A percentile compares a stretch with the other conserved stretches of the same genome.
Conservation (phyloP, 2,888 invertebrate genomes). For the Mantis religiosa region DNA sequence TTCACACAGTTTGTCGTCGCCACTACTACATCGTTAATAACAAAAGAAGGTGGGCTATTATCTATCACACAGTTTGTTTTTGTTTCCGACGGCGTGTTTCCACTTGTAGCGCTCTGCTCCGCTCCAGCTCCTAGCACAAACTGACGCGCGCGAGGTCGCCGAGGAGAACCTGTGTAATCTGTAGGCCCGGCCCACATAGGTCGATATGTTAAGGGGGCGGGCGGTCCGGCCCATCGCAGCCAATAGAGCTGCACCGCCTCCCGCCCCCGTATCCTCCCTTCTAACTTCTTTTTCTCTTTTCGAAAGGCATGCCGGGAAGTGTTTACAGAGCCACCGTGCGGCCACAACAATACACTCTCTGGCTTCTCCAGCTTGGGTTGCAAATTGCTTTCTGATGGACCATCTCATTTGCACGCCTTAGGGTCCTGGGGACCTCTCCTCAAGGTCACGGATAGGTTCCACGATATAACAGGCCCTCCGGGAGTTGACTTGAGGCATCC, state of each 20-base stretch:
- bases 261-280: constrained; percentile 37
- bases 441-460: too few relatives aligned
- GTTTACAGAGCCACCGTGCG: not conserved
- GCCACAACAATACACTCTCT: not conserved
- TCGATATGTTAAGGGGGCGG: constrained; percentile 23
- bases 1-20: not conserved
- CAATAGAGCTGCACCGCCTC: constrained; percentile 34
- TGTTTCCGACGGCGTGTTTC: not conserved
- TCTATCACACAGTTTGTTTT: not conserved
- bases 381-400: not conserved
- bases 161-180: constrained; percentile 8
- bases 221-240: constrained; percentile 37
- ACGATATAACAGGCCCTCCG: too few relatives aligned
- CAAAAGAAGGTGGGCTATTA: not conserved
- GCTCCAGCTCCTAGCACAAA: constrained; percentile 20
- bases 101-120: constrained; percentile 4
- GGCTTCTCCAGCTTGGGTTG: not conserved
- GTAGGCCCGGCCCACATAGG: constrained; percentile 32
- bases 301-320: not conserved
- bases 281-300: not conserved
- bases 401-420: not conserved
- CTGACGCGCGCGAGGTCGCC: not conserved
- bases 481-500: too few relatives aligned
- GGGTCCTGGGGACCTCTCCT: not conserved
- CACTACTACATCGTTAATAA: not conserved